Percentiles rank a stretch among this genome's conserved stretches.
phyloP scores from a whole-genome alignment of 2,797 vertebrate species.

The Periparus ater region DNA sequence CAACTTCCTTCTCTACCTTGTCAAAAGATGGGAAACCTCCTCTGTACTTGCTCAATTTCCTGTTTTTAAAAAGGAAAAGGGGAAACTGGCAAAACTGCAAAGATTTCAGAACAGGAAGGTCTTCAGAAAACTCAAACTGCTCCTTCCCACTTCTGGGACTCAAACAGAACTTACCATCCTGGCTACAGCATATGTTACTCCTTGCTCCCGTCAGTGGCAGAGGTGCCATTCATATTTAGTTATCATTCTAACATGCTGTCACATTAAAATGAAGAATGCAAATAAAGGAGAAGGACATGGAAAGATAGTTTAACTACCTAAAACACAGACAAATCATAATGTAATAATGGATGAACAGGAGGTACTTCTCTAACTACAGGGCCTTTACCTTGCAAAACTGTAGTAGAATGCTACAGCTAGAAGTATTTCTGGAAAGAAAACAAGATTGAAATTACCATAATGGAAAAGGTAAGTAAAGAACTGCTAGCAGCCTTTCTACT shows the following conservation, averaged over 20 bases:
- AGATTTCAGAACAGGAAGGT: background rate
- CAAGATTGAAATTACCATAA: background rate
- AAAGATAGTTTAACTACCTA: conserved; percentile 4
- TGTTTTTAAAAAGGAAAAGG: conserved; percentile 2
- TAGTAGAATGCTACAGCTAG: background rate
- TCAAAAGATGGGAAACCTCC: background rate
- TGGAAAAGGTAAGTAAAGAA: background rate
- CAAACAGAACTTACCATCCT: background rate
- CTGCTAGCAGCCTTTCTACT: background rate
- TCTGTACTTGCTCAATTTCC: background rate
- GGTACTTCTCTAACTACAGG: background rate
- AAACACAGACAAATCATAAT: conserved; percentile 4
- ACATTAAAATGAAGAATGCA: conserved; percentile 17
- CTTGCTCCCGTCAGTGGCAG: background rate
- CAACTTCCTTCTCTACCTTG: background rate
- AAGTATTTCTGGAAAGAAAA: background rate
- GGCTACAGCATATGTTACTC: background rate
- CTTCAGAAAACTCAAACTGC: background rate
- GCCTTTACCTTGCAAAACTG: background rate
- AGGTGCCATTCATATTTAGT: background rate
- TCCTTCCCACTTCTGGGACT: background rate
- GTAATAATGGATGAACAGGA: background rate
- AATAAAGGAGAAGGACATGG: background rate
- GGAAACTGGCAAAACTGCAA: background rate
- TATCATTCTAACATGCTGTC: background rate